Percentiles rank a stretch among this genome's conserved stretches.
phyloP scores from a whole-genome alignment of 2,888 invertebrate species.

The Chrysolina americana region DNA sequence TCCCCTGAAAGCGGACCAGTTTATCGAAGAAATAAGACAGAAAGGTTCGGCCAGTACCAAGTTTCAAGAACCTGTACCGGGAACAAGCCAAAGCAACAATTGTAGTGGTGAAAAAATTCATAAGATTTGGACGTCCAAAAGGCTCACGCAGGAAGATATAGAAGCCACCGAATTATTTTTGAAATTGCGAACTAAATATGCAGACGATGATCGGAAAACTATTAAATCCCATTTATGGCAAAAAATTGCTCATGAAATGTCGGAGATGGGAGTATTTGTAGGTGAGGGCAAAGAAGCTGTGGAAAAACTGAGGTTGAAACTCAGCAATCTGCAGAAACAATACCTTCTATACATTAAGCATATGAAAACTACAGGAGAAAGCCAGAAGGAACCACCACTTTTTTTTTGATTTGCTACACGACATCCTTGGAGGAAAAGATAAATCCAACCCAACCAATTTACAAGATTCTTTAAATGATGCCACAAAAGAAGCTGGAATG shows the following conservation, averaged over 20 bases:
- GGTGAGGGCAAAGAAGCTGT: not conserved
- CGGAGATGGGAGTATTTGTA: not conserved
- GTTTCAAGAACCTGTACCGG: too few relatives aligned
- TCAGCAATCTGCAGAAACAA: too few relatives aligned
- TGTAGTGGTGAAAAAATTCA: too few relatives aligned
- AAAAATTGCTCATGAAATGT: not conserved
- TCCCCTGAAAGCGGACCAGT: not conserved
- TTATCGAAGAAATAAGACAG: not conserved
- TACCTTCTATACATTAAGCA: not conserved
- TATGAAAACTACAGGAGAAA: not conserved
- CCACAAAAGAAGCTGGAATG: too few relatives aligned
- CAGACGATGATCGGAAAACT: not conserved
- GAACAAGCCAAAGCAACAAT: too few relatives aligned
- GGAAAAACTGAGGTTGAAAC: too few relatives aligned
- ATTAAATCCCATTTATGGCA: not conserved
- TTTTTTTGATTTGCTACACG: not conserved
- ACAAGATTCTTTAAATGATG: not conserved
- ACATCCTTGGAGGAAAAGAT: not conserved
- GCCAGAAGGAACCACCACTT: not conserved
- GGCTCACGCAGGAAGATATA: not conserved
- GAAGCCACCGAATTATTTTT: not conserved
- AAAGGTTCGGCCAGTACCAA: too few relatives aligned
- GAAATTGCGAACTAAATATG: not conserved
- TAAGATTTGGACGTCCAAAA: not conserved
- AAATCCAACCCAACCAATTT: not conserved